These are phyloP conservation scores for Iselma pallidipennis DNA, from an alignment of 2,888 invertebrate genomes.

Conservation along the genomic window DNA sequence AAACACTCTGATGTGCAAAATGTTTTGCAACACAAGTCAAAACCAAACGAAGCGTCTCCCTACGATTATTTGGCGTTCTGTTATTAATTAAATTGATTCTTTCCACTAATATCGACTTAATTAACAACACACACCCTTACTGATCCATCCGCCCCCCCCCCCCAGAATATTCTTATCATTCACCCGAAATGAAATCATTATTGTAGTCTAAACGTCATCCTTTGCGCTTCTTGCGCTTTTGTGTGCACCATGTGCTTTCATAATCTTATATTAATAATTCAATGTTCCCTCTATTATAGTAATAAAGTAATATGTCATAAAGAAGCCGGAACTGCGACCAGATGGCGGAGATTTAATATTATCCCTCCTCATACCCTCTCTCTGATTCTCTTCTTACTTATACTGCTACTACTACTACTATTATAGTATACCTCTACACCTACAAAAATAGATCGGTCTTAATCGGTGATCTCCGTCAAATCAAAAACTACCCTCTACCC, in stretches of 20 bases:
- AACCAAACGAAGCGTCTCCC: no score
- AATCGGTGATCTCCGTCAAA: neutral
- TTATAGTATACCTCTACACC: neutral
- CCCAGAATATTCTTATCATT: neutral
- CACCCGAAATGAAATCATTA: slow-evolving; percentile 39
- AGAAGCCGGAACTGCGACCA: slow-evolving; percentile 53
- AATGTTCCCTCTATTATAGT: slow-evolving; percentile 58
- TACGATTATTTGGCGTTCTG: no score
- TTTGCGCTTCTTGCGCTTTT: slow-evolving; percentile 22
- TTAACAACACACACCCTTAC: neutral
- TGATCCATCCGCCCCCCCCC: neutral
- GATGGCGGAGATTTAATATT: slow-evolving; percentile 57
- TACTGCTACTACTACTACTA: slow-evolving; percentile 4
- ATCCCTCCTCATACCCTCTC: slow-evolving; percentile 35
- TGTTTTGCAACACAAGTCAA: no score
- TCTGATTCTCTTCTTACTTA: slow-evolving; percentile 16
- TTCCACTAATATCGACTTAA: neutral
- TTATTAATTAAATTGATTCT: no score
- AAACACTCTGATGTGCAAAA: no score
- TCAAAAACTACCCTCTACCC: neutral
- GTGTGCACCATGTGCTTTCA: slow-evolving; percentile 45
- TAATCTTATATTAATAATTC: slow-evolving; percentile 59
- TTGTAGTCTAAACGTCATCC: slow-evolving; percentile 21
- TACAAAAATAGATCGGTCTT: neutral
- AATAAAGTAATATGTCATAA: slow-evolving; percentile 59